Evolutionary conservation across 2,797 vertebrate genomes (phyloP).

Genomic region (Intellagama lesueurii): DNA sequence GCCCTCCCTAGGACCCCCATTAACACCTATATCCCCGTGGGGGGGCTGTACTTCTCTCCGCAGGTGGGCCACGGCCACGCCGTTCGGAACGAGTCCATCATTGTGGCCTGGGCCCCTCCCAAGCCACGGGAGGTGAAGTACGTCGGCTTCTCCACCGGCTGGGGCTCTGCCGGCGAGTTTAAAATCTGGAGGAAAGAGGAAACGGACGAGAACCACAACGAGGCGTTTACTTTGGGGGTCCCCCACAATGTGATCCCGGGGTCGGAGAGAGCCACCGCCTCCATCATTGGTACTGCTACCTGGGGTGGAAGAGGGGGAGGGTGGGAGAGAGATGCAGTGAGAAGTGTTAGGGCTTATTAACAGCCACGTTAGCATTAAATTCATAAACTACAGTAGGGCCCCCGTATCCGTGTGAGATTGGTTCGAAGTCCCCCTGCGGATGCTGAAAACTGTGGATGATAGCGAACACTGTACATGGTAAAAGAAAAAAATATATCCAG

Average conservation of each 20-base stretch:
- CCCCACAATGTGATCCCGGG: constrained; percentile 92
- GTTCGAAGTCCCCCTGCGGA: too few species aligned
- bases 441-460: too few species aligned
- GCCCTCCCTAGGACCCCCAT: too few species aligned
- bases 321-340: neutral
- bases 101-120: constrained; percentile 86
- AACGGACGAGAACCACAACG: constrained; percentile 93
- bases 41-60: constrained; percentile 31
- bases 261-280: constrained; percentile 90
- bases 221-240: constrained; percentile 93
- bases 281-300: constrained; percentile 86
- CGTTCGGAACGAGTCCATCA: constrained; percentile 87
- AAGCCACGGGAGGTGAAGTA: constrained; percentile 86
- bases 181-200: constrained; percentile 96
- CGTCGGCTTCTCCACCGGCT: constrained; percentile 95
- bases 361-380: neutral
- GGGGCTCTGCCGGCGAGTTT: constrained; percentile 95
- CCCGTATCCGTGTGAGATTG: too few species aligned
- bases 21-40: too few species aligned
- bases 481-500: too few species aligned
- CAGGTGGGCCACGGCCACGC: constrained; percentile 90
- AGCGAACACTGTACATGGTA: too few species aligned
- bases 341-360: neutral
- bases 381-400: too few species aligned
- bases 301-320: neutral